Evolutionary conservation across 2,797 vertebrate genomes (phyloP), one percentile per base, ranked within the genome.

Genomic region (Hydrophis major): DNA sequence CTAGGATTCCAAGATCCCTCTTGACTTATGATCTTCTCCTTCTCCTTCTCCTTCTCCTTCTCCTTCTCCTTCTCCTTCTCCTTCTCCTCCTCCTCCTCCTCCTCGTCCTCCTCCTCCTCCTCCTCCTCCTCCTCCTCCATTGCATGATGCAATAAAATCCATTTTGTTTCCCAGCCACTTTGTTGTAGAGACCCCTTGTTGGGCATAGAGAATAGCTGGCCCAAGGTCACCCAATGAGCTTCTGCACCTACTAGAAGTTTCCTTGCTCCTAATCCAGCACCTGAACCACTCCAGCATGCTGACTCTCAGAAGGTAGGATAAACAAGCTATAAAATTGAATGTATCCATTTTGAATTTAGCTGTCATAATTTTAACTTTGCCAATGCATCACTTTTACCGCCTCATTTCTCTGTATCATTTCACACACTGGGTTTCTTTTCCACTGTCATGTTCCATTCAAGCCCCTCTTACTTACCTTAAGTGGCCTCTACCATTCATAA

Each of bases 381-480:
- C 63, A 20, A 90, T 78, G 88, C 47, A 89, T 89, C 60, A 89
- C 60, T 66, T 69, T 69, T 50, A 69, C 53, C 50, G 47, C 61
- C 47, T 69, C 61, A 69, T 69, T 90, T 69, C 61, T 69, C 61
- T 4, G 32, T 57, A 69, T 20, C 66, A 27, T 57, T 74, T 37
- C 89, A 37, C 22, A 22, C 50, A 0, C 50, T 25, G 11, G 53
- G n/a, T 4, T 74, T 57, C n/a, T 56, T 37, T 37, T 37, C 22
- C 53, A 74, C 50, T 74, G 89, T 74, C 89, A 74, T 90, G 63
- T 90, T 90, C 25, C n/a, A 90, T 74, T 37, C 63, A 74, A 37
- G 89, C 20, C 42, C 25, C 89, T 74, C 89, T 90, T 74, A 90
- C 63, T 90, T 89, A 89, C 37, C 27, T 90, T 90, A 90, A 74